phyloP scores from a whole-genome alignment of 2,888 invertebrate species.

The Caenorhabditis sinica region DNA sequence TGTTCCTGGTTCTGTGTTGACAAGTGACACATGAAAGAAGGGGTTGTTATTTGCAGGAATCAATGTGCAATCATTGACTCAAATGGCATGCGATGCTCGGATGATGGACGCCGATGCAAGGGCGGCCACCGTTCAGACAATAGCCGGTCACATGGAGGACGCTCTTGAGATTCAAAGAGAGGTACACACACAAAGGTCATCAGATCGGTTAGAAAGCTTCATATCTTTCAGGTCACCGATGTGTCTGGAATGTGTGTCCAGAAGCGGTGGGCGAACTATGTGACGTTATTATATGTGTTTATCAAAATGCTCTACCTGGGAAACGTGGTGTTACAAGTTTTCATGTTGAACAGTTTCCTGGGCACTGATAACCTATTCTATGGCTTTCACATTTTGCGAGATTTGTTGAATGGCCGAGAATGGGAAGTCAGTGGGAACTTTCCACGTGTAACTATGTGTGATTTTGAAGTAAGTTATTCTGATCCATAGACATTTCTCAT shows the following conservation, averaged over 20 bases:
- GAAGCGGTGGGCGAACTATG: constrained; percentile 84
- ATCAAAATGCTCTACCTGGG: constrained; percentile 84
- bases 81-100: constrained; percentile 84
- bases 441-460: constrained; percentile 84
- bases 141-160: constrained; percentile 84
- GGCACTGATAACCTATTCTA: constrained; percentile 84
- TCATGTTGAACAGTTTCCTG: constrained; percentile 84
- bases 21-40: constrained; percentile 33
- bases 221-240: constrained; percentile 80
- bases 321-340: constrained; percentile 84
- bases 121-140: constrained; percentile 84
- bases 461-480: constrained; percentile 82
- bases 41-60: constrained; percentile 82
- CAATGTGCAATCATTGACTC: constrained; percentile 85
- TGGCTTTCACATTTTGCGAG: constrained; percentile 84
- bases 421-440: constrained; percentile 84
- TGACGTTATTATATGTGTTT: constrained; percentile 84
- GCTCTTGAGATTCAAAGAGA: constrained; percentile 84
- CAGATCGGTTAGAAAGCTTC: neutral
- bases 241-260: constrained; percentile 83
- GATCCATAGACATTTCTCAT: neutral
- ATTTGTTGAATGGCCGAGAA: constrained; percentile 83
- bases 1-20: constrained; percentile 27
- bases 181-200: constrained; percentile 53
- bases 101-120: constrained; percentile 84